Evolutionary conservation across 1,140 invertebrate species (phyloP).

Genomic region (Platyscapa corneri): DNA sequence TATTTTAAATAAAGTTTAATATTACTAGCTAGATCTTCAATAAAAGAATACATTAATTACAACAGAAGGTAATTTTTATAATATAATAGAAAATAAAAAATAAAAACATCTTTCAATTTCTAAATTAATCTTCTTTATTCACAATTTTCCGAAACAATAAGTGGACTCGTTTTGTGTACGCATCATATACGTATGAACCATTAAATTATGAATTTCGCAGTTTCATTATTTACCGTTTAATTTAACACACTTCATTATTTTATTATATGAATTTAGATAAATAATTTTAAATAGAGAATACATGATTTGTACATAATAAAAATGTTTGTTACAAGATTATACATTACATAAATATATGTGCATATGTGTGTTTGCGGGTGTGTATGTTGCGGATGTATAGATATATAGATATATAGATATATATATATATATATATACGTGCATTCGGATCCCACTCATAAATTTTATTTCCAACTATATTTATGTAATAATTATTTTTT

Average conservation of each 20-base stretch:
- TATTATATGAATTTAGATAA: no score
- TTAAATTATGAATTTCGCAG: no score
- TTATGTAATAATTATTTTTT: neutral
- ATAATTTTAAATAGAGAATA: no score
- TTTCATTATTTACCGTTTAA: no score
- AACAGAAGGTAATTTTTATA: neutral
- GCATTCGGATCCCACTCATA: neutral
- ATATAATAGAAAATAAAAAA: neutral
- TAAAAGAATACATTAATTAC: neutral
- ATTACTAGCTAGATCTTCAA: neutral
- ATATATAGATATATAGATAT: no score
- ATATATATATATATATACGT: no score
- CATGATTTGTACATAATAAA: no score
- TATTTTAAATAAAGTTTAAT: no score
- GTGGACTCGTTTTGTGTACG: neutral
- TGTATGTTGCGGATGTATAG: no score
- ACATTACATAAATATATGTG: neutral
- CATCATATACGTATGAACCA: neutral
- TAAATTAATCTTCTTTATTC: neutral
- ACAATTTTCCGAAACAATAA: neutral
- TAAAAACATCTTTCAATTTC: neutral
- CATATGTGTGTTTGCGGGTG: no score
- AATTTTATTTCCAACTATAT: no score
- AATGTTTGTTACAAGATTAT: neutral
- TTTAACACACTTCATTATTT: no score